Base-by-base conservation (phyloP, 2,113 vertebrate species). In the Talpa occidentalis region DNA sequence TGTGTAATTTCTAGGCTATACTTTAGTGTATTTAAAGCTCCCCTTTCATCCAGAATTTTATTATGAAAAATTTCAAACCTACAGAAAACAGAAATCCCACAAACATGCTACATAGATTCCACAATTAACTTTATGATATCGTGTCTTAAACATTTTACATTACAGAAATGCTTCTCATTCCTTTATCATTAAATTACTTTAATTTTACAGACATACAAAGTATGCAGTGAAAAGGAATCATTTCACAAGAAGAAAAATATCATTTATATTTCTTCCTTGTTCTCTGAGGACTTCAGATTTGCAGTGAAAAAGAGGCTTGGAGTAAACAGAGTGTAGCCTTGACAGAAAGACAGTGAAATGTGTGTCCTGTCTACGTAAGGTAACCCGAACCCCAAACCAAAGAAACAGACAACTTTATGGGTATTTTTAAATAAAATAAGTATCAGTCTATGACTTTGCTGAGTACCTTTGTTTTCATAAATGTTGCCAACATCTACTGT, bases 151-250 rank as follows among this genome's bases (percentile, higher is more conserved):
- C 19, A 85, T 64, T 94, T 81, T 35, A 73, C 78, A 42, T 62
- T 9, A n/a, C 66, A 90, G 72, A 82, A 37, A 87, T 44, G 2
- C 5, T 42, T 79, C 47, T 76, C 49, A 67, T 78, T 83, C 21
- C 42, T 69, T 22, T 47, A 85, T 67, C 44, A 93, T 76, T 81
- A 79, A 82, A 60, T 93, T 49, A 22, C 22, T 72, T 91, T 72
- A 16, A 60, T 80, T 82, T 93, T 87, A 92, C 24, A 94, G 72
- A 78, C 8, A 60, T n/a, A 17, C 26, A 37, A 79, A 87, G 2
- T 78, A 62, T 72, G 22, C 47, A 54, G 44, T 64, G 72, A 81
- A 87, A 89, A 85, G 21, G 12, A 93, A 73, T 69, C 26, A 17
- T 93, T 81, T 19, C 40, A 81, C 15, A 72, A 37, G 40, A 85